Conservation (phyloP, 2,797 vertebrate species). For the Xenopus petersii region DNA sequence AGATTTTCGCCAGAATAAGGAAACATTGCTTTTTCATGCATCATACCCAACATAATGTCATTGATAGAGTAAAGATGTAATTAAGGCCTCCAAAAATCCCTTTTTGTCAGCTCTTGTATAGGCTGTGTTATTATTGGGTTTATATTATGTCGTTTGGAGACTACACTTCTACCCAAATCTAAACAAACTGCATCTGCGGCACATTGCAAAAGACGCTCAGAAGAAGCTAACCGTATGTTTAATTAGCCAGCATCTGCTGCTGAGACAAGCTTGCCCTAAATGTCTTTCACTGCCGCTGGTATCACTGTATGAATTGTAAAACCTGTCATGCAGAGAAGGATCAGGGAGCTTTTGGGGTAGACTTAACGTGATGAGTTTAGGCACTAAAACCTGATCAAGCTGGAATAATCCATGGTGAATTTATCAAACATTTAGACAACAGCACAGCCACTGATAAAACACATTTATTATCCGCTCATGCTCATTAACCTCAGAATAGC, state of each 20-base stretch:
- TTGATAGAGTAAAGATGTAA: no score
- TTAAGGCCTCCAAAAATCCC: no score
- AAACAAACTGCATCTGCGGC: slow-evolving; percentile 49
- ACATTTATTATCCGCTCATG: slow-evolving; percentile 84
- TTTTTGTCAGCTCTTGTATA: slow-evolving; percentile 3
- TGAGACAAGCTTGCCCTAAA: slow-evolving; percentile 57
- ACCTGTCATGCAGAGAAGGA: slow-evolving; percentile 75
- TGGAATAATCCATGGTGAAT: slow-evolving; percentile 99
- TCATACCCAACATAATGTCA: no score
- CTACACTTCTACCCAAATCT: slow-evolving; percentile 36
- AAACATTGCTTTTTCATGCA: no score
- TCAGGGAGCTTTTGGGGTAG: slow-evolving; percentile 75
- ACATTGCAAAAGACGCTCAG: slow-evolving; percentile 46
- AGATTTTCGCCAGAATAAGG: no score
- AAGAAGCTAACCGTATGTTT: slow-evolving; percentile 71
- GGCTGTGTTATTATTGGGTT: slow-evolving; percentile 40
- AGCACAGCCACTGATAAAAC: slow-evolving; percentile 79
- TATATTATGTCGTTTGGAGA: slow-evolving; percentile 41
- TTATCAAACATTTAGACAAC: slow-evolving; percentile 99
- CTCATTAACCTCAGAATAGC: slow-evolving; percentile 84
- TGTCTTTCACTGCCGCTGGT: slow-evolving; percentile 60
- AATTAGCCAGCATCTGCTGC: slow-evolving; percentile 79
- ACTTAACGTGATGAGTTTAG: slow-evolving; percentile 78
- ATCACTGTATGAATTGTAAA: slow-evolving; percentile 68
- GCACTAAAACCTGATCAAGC: slow-evolving; percentile 96